A percentile compares a stretch with the other conserved stretches of the same genome.
These are phyloP conservation scores for Spea bombifrons DNA, from an alignment of 2,113 vertebrate genomes.

Conservation along the genomic window DNA sequence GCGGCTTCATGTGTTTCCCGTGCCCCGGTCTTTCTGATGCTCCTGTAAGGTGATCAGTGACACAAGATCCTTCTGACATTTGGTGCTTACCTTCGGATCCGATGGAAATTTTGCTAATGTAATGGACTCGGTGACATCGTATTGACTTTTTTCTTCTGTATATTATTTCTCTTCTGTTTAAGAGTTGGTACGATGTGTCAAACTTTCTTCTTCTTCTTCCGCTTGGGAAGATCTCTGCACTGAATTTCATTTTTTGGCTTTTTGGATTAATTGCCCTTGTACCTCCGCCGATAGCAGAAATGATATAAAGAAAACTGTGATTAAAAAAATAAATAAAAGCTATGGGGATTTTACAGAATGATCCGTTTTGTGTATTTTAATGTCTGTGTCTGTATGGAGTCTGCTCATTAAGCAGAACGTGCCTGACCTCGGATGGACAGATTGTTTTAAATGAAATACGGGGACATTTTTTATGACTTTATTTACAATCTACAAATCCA, in stretches of 20 bases:
- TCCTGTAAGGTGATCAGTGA: slow-evolving; percentile 3
- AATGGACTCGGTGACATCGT: slow-evolving; percentile 6
- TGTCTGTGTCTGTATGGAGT: background rate
- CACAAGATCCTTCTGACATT: slow-evolving; percentile 18
- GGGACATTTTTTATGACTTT: no score
- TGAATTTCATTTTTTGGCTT: slow-evolving; percentile 24
- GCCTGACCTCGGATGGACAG: background rate
- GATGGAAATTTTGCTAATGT: slow-evolving; percentile 15
- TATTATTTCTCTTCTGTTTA: slow-evolving; percentile 17
- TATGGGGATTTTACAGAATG: slow-evolving; percentile 38
- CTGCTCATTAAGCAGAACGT: background rate
- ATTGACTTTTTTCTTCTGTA: background rate
- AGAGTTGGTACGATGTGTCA: slow-evolving; percentile 36
- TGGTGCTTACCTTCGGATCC: background rate
- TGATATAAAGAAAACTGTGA: slow-evolving; percentile 45
- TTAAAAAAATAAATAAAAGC: slow-evolving; percentile 30
- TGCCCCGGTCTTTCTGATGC: background rate
- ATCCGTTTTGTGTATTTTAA: background rate
- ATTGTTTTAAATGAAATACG: no score
- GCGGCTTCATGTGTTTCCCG: background rate
- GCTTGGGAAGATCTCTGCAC: slow-evolving; percentile 41
- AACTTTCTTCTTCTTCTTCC: slow-evolving; percentile 43
- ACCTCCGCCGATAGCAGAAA: slow-evolving; percentile 37
- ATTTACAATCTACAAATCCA: background rate
- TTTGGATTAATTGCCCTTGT: slow-evolving; percentile 10